Percentiles rank a stretch among this genome's conserved stretches.
Evolutionary conservation across 1,140 invertebrate genomes (phyloP).

Genomic region (Papilio dardanus): DNA sequence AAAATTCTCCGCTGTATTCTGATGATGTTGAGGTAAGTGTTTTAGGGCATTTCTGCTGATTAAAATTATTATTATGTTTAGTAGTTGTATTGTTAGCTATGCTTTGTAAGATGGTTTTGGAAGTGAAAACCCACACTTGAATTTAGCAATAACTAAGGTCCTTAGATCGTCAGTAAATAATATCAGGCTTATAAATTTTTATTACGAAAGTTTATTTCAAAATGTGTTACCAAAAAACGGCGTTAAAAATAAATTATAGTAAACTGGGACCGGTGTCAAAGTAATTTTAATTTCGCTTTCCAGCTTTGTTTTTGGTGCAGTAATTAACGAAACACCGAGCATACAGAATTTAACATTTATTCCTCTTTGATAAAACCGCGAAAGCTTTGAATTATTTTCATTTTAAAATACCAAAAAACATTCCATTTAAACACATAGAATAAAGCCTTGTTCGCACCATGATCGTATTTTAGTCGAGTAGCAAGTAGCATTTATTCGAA

Average conservation of each 20-base stretch:
- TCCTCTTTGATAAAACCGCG: not conserved
- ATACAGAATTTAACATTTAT: not conserved
- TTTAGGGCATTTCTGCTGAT: not conserved
- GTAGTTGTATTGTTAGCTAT: not conserved
- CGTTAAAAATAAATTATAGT: not conserved
- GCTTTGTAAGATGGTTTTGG: no score
- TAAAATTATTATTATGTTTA: not conserved
- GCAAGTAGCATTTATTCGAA: no score
- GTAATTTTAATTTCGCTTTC: not conserved
- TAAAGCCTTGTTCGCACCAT: no score
- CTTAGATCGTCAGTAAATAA: no score
- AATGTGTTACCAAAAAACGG: not conserved
- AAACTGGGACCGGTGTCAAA: not conserved
- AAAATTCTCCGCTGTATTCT: constrained; percentile 70
- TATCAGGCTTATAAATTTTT: no score
- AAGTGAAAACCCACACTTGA: no score
- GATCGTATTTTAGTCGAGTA: no score
- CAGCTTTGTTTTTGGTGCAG: constrained; percentile 7
- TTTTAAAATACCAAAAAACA: constrained; percentile 11
- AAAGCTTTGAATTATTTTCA: not conserved
- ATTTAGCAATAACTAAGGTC: no score
- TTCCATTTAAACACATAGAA: no score
- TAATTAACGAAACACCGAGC: constrained; percentile 2
- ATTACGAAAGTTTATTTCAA: no score
- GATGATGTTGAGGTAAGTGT: constrained; percentile 78